Base-by-base conservation (phyloP, 2,113 vertebrate genomes). In the Festucalex cinctus region DNA sequence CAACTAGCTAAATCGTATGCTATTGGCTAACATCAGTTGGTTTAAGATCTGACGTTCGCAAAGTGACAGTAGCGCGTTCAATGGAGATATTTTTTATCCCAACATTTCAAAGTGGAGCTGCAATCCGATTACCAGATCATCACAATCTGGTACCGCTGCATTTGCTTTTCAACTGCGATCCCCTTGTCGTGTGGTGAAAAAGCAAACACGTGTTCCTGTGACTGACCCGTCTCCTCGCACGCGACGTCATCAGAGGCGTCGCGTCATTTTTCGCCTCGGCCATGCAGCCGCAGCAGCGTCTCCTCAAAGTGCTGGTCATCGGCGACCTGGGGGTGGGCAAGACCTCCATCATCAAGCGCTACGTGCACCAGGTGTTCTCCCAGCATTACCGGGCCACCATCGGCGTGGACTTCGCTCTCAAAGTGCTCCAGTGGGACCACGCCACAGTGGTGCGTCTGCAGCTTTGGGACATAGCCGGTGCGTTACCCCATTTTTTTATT, bases 381-480 rank as follows among this genome's bases (percentile, higher is more conserved):
- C 92, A 93, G 63, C 92, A 92, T n/a, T 93, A 93, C 85, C 78
- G 91, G 3, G 91, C 92, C 58, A 93, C 92, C 37, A 91, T 93
- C 69, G 92, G 92, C 0, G 92, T 93, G 51, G 92, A 93, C 83
- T 93, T 93, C 70, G 90, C 91, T 41, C 85, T 93, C 46, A 93
- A 92, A 70, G 83, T 93, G 58, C 77, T 93, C 12, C 76, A 81
- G 56, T 92, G 91, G 92, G 90, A 93, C 43, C 85, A 88, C 1
- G 76, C 59, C 62, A 90, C 92, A 0, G 83, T 91, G 74, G 78
- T 93, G 61, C 79, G 92, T 24, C 78, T 93, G 70, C 92, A 93
- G 86, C 85, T 93, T 44, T 93, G 92, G 92, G 92, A 93, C 81
- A 92, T 92, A 43, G 92, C 92, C 13, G 92, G 92, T 93, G 72